Evolutionary conservation across 1,140 invertebrate genomes (phyloP).

Genomic region (Ostrea edulis): DNA sequence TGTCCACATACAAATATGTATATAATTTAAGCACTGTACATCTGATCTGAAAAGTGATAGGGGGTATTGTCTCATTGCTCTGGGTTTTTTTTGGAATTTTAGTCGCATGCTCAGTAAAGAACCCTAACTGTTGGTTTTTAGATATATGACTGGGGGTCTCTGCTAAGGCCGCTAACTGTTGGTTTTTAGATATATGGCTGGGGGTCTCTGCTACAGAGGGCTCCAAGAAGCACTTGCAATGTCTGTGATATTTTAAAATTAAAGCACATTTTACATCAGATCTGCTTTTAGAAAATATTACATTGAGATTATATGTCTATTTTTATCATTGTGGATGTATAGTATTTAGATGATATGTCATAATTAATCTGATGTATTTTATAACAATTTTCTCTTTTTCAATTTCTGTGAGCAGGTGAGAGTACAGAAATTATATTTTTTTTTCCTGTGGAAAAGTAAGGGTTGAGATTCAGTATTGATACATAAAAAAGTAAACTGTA

Average conservation of each 20-base stretch:
- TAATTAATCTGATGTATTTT: neutral
- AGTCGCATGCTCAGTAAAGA: too few species aligned
- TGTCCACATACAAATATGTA: too few species aligned
- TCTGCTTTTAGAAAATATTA: slow-evolving; percentile 21
- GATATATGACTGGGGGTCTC: too few species aligned
- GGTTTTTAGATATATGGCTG: too few species aligned
- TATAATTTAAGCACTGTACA: too few species aligned
- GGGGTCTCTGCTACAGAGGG: too few species aligned
- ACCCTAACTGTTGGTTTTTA: too few species aligned
- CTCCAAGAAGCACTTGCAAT: neutral
- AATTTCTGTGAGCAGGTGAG: neutral
- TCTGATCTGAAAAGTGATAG: too few species aligned
- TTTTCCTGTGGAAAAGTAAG: neutral
- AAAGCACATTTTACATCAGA: neutral
- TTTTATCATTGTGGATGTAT: neutral
- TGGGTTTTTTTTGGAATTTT: too few species aligned
- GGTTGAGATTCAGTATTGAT: neutral
- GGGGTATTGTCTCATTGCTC: too few species aligned
- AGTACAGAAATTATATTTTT: too few species aligned
- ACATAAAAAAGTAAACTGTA: neutral
- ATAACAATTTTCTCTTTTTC: neutral
- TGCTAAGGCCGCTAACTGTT: too few species aligned
- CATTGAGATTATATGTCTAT: slow-evolving; percentile 12
- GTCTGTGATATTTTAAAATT: slow-evolving; percentile 11
- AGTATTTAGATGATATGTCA: neutral